Evolutionary conservation across 2,797 vertebrate species (phyloP), one percentile per base, ranked within the genome.

Genomic region (Tiaroga cobitis): DNA sequence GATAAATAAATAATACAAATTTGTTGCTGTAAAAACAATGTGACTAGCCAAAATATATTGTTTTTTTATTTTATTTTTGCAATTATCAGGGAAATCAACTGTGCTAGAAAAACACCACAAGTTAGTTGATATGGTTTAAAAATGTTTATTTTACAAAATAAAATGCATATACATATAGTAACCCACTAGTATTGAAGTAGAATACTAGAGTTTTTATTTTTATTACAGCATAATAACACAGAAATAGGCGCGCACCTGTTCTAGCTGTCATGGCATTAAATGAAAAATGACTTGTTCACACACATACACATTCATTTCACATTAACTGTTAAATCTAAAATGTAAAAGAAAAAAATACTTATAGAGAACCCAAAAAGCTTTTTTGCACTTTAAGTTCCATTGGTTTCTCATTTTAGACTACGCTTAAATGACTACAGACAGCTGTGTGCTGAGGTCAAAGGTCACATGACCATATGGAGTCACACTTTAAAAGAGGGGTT

Each of bases 81-180:
- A 63, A 8, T 41, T 41, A 61, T n/a, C 19, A 41, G 1, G 10
- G n/a, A 73, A 65, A 46, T 32, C 3, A 76, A n/a, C 24, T 1
- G 6, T 51, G 19, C 15, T 65, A 13, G 10, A 81, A 51, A 59
- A 34, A 26, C 29, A 67, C 8, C 67, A 85, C 59, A 79, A 39
- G 8, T 72, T 59, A 56, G 26, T 15, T n/a, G 49, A 2, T 81
- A 37, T 34, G 74, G 32, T 84, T 89, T 84, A 79, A 84, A 86
- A 87, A 79, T 56, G 15, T 89, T 89, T 89, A 86, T 86, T 89
- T 89, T 85, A 89, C 68, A 86, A 89, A 87, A 82, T 11, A 29
- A 73, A 15, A 51, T 34, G 65, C 16, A 32, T 80, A 73, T 21
- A 82, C 39, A 56, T 8, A 43, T 18, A 63, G 37, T 68, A 46